These are phyloP conservation scores for Torymus texanus DNA, from an alignment of 2,888 invertebrate species.

Conservation along the genomic window DNA sequence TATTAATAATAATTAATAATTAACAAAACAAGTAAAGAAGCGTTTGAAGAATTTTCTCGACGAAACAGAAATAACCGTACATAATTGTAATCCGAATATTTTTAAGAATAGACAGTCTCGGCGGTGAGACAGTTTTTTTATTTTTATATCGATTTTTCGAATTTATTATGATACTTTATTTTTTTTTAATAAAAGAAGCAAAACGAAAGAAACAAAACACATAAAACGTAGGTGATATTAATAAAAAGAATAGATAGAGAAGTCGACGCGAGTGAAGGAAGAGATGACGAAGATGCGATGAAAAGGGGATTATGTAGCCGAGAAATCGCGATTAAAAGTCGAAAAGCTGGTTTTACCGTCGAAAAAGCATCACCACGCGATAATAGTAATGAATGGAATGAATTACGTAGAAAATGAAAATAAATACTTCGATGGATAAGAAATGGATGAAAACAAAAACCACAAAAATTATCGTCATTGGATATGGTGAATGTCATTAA, in stretches of 20 bases:
- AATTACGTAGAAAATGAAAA: constrained; percentile 26
- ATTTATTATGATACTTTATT: constrained; percentile 56
- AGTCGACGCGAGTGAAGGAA: constrained; percentile 34
- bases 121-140: constrained; percentile 58
- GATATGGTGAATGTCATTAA: constrained; percentile 28
- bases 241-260: constrained; percentile 46
- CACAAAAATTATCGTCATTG: constrained; percentile 45
- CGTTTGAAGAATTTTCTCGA: constrained; percentile 51
- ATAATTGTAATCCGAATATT: constrained; percentile 56
- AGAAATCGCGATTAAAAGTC: constrained; percentile 52
- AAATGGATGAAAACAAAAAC: constrained; percentile 25
- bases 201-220: constrained; percentile 54
- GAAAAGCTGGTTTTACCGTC: constrained; percentile 55
- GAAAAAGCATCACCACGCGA: constrained; percentile 43
- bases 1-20: constrained; percentile 43
- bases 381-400: constrained; percentile 13
- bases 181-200: constrained; percentile 53
- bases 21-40: constrained; percentile 46
- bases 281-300: constrained; percentile 8
- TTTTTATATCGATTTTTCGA: constrained; percentile 58
- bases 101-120: constrained; percentile 58
- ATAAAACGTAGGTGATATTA: constrained; percentile 51
- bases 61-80: constrained; percentile 51
- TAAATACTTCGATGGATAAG: constrained; percentile 34
- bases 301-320: constrained; percentile 32